phyloP scores from a whole-genome alignment of 2,113 vertebrate species.

The Gadus chalcogrammus region DNA sequence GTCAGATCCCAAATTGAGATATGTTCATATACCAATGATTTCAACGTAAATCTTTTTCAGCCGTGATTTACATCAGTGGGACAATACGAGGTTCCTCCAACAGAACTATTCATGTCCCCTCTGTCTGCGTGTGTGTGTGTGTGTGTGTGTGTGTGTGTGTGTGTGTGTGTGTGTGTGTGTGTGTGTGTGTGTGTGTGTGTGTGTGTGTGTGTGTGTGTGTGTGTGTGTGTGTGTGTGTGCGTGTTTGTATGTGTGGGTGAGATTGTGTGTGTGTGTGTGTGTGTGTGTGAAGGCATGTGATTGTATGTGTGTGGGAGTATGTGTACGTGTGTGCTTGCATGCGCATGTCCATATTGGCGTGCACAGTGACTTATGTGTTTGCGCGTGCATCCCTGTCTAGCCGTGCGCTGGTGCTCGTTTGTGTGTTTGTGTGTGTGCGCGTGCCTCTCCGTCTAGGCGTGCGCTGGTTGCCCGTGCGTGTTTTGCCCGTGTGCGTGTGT shows the following conservation, averaged over 20 bases:
- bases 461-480: not conserved
- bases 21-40: slow-evolving; percentile 63
- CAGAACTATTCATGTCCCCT: slow-evolving; percentile 22
- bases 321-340: not conserved
- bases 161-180: slow-evolving; percentile 27
- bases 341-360: too few relatives aligned
- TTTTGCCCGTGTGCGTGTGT: slow-evolving; percentile 9
- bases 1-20: slow-evolving; percentile 68
- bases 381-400: slow-evolving; percentile 11
- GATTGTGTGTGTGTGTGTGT: slow-evolving; percentile 30
- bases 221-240: slow-evolving; percentile 9
- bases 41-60: slow-evolving; percentile 48
- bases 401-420: slow-evolving; percentile 20
- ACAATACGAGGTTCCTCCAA: slow-evolving; percentile 46
- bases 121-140: slow-evolving; percentile 4
- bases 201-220: not conserved
- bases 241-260: slow-evolving; percentile 23
- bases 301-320: slow-evolving; percentile 9
- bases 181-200: too few relatives aligned
- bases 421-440: slow-evolving; percentile 14
- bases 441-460: not conserved
- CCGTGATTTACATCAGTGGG: slow-evolving; percentile 20
- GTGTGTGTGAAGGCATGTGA: slow-evolving; percentile 25
- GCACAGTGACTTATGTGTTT: not conserved
- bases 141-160: slow-evolving; percentile 14